Base-by-base conservation (phyloP, 2,888 invertebrate species). In the Galerucella nymphaeae region DNA sequence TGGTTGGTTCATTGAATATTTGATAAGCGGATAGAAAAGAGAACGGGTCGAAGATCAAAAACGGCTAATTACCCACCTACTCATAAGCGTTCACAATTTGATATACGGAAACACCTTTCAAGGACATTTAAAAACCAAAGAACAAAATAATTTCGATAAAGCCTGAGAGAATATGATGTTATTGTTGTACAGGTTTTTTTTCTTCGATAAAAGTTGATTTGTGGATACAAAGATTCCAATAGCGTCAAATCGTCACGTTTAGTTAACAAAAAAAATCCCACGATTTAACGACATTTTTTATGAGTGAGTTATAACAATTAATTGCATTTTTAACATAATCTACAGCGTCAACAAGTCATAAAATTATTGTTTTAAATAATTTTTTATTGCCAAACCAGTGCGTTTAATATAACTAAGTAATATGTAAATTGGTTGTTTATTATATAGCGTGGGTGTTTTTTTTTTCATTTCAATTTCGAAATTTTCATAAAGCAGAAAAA, bases 301-400 rank as follows among this genome's bases (percentile, higher is more conserved):
- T n/a, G 14, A n/a, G n/a, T n/a, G 8, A 48, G n/a, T 48, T 14
- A 48, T 48, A 48, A 48, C 14, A 48, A 48, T 48, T n/a, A 48
- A 48, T 48, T 48, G 48, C n/a, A 48, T 48, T 48, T 48, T 30
- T 30, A 30, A 30, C 30, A 30, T 30, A 30, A 30, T 30, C 8
- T 30, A 48, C n/a, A n/a, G n/a, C 48, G 14, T 48, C 48, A 48
- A 48, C 48, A 48, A 48, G n/a, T n/a, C 48, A 48, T 48, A 48
- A 48, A 48, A n/a, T 48, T 48, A 48, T 48, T 14, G n/a, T 48
- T 48, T 48, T n/a, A 1, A 48, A 6, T 48, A 48, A 48, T 14
- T 6, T 48, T 48, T 48, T 48, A 48, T n/a, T 48, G 8, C 48
- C 30, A 48, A 48, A n/a, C n/a, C 4, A 48, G n/a, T 48, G n/a